A percentile compares a stretch with the other conserved stretches of the same genome.
Evolutionary conservation across 1,140 invertebrate species (phyloP).

Genomic region (Plutomurus gul): DNA sequence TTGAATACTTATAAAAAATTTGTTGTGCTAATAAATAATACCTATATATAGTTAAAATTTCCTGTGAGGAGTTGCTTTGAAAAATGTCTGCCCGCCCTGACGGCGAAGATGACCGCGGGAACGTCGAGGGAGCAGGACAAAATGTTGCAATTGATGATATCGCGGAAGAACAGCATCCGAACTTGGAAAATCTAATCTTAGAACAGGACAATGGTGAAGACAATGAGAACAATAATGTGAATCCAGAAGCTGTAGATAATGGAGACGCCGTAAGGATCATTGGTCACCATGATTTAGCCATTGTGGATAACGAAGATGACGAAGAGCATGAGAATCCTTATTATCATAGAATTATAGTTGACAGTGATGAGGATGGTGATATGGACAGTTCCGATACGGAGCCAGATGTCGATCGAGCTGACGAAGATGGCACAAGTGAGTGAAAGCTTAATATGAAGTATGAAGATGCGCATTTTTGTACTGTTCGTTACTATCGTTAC

Average conservation of each 20-base stretch:
- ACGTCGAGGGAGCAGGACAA: not conserved
- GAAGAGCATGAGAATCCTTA: not conserved
- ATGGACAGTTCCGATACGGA: not conserved
- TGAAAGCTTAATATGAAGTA: slow-evolving; percentile 1
- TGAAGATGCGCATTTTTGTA: not conserved
- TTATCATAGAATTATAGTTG: slow-evolving; percentile 27
- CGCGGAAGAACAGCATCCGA: not conserved
- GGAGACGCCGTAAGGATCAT: not conserved
- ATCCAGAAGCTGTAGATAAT: not conserved
- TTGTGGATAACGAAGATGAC: not conserved
- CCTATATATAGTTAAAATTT: not conserved
- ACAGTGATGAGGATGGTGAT: slow-evolving; percentile 31
- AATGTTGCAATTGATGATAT: not conserved
- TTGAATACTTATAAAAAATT: too few species aligned
- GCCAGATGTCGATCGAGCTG: not conserved
- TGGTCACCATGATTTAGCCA: not conserved
- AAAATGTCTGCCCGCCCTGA: too few species aligned
- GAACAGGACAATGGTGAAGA: not conserved
- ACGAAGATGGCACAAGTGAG: slow-evolving; percentile 26
- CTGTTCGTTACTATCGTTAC: not conserved
- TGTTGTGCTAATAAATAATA: not conserved
- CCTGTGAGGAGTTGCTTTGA: not conserved
- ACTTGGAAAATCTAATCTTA: not conserved
- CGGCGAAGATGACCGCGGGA: too few species aligned
- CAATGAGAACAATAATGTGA: not conserved